Conservation (phyloP, 2,113 vertebrate genomes). For the Pedionomus torquatus region DNA sequence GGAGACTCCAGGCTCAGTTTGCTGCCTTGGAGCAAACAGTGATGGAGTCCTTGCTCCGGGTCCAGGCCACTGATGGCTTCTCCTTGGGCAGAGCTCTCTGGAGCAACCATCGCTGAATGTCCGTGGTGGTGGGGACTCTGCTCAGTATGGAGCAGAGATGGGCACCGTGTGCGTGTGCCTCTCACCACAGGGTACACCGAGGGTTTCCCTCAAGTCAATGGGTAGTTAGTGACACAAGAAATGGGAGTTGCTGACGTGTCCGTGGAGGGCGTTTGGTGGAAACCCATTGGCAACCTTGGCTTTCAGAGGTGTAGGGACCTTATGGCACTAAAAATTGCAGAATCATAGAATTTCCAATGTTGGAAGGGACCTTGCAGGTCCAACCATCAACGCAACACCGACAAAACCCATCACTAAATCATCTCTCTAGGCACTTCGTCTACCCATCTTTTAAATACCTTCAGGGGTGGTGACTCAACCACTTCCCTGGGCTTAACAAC, state of each 20-base stretch:
- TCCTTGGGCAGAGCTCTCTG: too few relatives aligned
- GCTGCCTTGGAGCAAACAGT: too few relatives aligned
- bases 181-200: accelerated
- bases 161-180: accelerated
- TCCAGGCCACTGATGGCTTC: accelerated
- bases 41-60: accelerated
- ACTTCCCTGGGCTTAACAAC: neutral
- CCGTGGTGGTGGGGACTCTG: accelerated
- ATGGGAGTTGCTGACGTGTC: too few relatives aligned
- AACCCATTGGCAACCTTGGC: too few relatives aligned
- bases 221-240: too few relatives aligned
- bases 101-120: accelerated
- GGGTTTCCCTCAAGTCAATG: neutral
- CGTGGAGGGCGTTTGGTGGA: neutral
- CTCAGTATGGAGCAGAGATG: accelerated
- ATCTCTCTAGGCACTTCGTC: neutral
- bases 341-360: neutral
- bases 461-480: neutral
- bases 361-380: neutral
- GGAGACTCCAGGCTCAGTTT: neutral
- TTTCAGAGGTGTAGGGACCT: neutral
- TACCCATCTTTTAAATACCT: neutral
- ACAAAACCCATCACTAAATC: neutral
- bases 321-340: neutral
- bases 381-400: neutral